Conservation (phyloP, 2,888 invertebrate genomes). For the Prenolepis imparis region DNA sequence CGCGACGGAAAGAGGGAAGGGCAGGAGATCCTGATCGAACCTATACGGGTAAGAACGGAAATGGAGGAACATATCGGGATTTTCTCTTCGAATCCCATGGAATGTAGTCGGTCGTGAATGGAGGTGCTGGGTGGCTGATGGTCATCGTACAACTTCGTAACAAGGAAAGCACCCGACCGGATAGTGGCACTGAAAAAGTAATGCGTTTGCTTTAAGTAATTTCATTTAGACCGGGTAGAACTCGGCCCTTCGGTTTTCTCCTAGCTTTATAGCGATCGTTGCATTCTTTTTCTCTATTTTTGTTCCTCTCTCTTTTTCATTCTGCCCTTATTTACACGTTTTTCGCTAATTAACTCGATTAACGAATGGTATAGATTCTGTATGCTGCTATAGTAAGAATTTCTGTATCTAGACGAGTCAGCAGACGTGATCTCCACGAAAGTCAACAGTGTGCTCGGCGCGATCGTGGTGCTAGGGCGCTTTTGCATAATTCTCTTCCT, state of each 20-base stretch:
- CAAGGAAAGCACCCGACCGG: slow-evolving; percentile 52
- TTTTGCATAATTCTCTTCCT: slow-evolving; percentile 6
- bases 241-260: slow-evolving; percentile 22
- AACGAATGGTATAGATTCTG: slow-evolving; percentile 13
- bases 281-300: background rate
- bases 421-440: background rate
- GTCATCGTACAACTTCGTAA: slow-evolving; percentile 52
- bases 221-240: slow-evolving; percentile 37
- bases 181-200: slow-evolving; percentile 53
- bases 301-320: background rate
- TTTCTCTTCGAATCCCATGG: slow-evolving; percentile 60
- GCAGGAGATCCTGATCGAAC: slow-evolving; percentile 58
- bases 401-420: background rate
- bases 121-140: background rate
- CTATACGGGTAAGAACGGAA: slow-evolving; percentile 63
- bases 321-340: slow-evolving; percentile 38
- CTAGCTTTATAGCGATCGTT: slow-evolving; percentile 50
- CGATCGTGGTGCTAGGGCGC: background rate
- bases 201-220: slow-evolving; percentile 56
- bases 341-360: slow-evolving; percentile 41
- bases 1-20: slow-evolving; percentile 65
- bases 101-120: slow-evolving; percentile 28
- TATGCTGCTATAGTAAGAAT: background rate
- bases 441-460: background rate
- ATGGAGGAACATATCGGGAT: slow-evolving; percentile 53